Percentiles rank a stretch among this genome's conserved stretches.
Conservation (phyloP, 2,797 vertebrate species). For the Basileuterus tristriatus region DNA sequence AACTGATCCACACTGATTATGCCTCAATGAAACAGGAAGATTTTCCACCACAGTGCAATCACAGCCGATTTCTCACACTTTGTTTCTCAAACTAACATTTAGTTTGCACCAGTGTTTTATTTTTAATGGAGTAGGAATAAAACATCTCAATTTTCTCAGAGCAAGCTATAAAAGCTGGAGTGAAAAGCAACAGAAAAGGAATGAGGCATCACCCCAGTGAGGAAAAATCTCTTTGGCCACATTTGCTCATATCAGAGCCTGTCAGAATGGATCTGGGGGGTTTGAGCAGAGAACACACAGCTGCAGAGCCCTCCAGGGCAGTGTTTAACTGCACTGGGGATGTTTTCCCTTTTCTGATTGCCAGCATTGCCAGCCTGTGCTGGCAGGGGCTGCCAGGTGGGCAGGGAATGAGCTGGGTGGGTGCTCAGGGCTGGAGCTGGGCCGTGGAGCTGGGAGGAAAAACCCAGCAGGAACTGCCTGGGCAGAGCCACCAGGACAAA, state of each 20-base stretch:
- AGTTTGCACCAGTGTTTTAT: background rate
- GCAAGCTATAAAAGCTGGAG: background rate
- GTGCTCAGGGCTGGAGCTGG: background rate
- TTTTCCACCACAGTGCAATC: background rate
- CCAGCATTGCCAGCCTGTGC: too few relatives aligned
- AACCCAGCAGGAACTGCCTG: background rate
- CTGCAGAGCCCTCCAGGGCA: background rate
- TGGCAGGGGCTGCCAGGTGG: background rate
- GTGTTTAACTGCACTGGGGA: background rate
- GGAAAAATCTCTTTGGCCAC: background rate
- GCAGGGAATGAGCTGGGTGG: background rate
- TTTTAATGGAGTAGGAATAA: background rate
- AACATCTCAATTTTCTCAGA: background rate
- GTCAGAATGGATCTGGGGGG: background rate
- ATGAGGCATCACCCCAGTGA: background rate
- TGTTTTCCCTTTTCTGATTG: too few relatives aligned
- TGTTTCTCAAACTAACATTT: background rate
- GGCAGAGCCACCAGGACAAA: background rate
- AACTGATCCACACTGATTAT: background rate
- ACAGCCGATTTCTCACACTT: background rate
- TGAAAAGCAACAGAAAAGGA: background rate
- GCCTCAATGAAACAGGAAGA: background rate
- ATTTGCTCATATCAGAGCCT: fast-evolving
- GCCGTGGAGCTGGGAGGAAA: background rate
- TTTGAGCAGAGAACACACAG: background rate